Conservation (phyloP, 2,888 invertebrate genomes). For the Acanthosepion pharaonis region DNA sequence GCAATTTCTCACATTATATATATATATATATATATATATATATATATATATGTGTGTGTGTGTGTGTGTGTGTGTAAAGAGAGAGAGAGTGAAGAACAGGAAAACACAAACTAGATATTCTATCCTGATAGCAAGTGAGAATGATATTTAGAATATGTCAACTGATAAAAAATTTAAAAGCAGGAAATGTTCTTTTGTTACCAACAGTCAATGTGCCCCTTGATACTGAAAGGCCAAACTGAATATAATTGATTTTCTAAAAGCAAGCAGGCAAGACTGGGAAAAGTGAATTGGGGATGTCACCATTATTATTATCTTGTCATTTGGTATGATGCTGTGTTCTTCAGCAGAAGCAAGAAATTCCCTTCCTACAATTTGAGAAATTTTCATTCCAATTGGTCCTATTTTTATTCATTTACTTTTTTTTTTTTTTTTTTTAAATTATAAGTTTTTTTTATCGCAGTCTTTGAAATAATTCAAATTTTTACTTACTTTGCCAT, state of each 20-base stretch:
- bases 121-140: neutral
- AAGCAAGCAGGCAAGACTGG: neutral
- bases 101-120: neutral
- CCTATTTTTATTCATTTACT: neutral
- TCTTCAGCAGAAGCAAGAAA: neutral
- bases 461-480: neutral
- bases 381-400: neutral
- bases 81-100: neutral
- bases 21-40: neutral
- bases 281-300: neutral
- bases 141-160: neutral
- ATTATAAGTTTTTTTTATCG: neutral
- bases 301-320: conserved; percentile 10
- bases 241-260: conserved; percentile 33
- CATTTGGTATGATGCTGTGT: neutral
- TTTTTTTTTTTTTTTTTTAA: neutral
- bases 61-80: neutral
- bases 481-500: neutral
- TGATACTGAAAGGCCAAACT: neutral
- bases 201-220: conserved; percentile 1
- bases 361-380: neutral
- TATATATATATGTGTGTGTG: neutral
- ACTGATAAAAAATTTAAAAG: neutral
- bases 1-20: neutral
- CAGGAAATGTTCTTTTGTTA: neutral